Conservation (phyloP, 2,888 invertebrate species). For the Drosophila nr. perissopoda region DNA sequence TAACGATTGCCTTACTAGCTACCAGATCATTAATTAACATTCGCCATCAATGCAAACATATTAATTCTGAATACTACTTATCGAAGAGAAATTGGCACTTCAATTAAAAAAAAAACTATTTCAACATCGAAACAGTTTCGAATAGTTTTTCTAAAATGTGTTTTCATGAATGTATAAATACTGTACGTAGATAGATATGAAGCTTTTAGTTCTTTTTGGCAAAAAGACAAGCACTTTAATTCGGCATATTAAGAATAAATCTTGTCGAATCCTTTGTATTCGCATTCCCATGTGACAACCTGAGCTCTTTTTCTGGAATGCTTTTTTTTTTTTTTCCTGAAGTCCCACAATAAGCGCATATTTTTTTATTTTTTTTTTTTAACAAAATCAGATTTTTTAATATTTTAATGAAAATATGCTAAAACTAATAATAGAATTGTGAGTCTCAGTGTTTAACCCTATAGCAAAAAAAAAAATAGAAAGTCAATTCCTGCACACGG, state of each 20-base stretch:
- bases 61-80: neutral
- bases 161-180: neutral
- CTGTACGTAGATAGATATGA: neutral
- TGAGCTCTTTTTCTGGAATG: neutral
- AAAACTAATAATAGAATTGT: too few species aligned
- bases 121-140: neutral
- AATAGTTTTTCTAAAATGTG: neutral
- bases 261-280: neutral
- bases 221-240: neutral
- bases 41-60: constrained; percentile 27
- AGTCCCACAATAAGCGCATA: neutral
- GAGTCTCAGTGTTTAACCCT: neutral
- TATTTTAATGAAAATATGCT: neutral
- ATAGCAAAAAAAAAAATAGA: neutral
- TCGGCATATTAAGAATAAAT: neutral
- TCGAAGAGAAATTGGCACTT: neutral
- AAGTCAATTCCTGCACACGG: neutral
- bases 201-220: neutral
- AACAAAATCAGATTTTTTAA: neutral
- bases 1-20: constrained; percentile 40
- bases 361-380: neutral
- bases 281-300: neutral
- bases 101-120: neutral
- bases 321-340: neutral
- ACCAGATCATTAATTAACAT: constrained; percentile 44